These are phyloP conservation scores for Hipparchia sbordonii DNA, from an alignment of 2,888 invertebrate genomes.

Conservation along the genomic window DNA sequence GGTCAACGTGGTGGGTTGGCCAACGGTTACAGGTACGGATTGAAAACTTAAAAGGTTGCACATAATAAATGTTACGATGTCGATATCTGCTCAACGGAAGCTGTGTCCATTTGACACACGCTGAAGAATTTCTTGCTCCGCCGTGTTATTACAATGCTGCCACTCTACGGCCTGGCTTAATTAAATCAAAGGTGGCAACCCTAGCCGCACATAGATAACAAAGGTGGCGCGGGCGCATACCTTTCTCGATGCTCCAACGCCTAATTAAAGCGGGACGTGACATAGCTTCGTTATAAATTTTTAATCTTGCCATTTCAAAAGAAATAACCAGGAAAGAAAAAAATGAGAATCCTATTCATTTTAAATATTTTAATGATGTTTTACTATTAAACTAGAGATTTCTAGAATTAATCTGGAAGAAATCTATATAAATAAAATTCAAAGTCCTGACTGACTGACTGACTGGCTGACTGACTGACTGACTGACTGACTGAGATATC, in stretches of 20 bases:
- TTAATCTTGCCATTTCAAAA: constrained; percentile 60
- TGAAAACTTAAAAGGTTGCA: no score
- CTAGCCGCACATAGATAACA: constrained; percentile 51
- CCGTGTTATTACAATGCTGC: neutral
- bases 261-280: constrained; percentile 77
- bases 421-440: no score
- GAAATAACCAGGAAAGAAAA: constrained; percentile 10
- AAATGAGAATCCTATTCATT: constrained; percentile 15
- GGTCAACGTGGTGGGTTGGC: no score
- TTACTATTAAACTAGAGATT: neutral
- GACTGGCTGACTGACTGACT: no score
- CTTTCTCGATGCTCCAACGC: constrained; percentile 51
- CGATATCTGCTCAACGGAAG: neutral
- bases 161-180: neutral
- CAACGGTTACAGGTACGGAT: no score
- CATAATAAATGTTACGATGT: no score
- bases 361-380: no score
- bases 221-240: constrained; percentile 59
- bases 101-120: neutral
- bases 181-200: constrained; percentile 3
- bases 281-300: constrained; percentile 73
- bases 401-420: neutral
- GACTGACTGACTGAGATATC: no score
- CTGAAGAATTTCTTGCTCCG: no score
- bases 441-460: no score